Evolutionary conservation across 2,797 vertebrate genomes (phyloP).

Genomic region (Molossus molossus): DNA sequence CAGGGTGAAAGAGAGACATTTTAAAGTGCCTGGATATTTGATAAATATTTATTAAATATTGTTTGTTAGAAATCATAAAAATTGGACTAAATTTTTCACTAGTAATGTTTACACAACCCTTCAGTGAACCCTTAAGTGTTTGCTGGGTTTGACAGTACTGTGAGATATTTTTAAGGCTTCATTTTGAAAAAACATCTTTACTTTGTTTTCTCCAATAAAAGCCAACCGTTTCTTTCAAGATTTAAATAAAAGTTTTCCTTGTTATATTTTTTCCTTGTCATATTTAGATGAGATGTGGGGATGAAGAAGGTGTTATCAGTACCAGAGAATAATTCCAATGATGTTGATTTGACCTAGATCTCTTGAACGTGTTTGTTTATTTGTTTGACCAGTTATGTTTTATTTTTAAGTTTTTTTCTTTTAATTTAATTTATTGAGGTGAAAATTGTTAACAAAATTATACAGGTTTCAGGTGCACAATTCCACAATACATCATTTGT

Average conservation of each 20-base stretch:
- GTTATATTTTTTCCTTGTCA: background rate
- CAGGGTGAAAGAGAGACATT: background rate
- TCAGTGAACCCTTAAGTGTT: background rate
- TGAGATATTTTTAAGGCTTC: conserved; percentile 34
- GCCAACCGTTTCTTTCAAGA: background rate
- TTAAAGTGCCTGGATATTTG: background rate
- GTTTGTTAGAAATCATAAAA: background rate
- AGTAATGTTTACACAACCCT: background rate
- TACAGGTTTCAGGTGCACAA: too few species aligned
- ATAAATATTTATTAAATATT: conserved; percentile 21
- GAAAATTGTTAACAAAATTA: background rate
- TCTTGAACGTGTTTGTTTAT: background rate
- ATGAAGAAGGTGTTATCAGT: background rate
- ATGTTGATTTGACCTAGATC: background rate
- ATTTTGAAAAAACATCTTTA: background rate
- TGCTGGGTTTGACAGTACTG: background rate
- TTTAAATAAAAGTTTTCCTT: conserved; percentile 1
- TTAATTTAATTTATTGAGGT: background rate
- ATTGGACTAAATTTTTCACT: background rate
- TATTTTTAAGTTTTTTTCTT: background rate
- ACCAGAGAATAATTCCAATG: background rate
- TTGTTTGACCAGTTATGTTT: background rate
- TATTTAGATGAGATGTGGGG: background rate
- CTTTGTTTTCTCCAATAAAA: conserved; percentile 21
- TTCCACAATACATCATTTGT: too few species aligned